A percentile compares a stretch with the other conserved stretches of the same genome.
These are phyloP conservation scores for Blera fallax DNA, from an alignment of 2,888 invertebrate species.

Conservation along the genomic window DNA sequence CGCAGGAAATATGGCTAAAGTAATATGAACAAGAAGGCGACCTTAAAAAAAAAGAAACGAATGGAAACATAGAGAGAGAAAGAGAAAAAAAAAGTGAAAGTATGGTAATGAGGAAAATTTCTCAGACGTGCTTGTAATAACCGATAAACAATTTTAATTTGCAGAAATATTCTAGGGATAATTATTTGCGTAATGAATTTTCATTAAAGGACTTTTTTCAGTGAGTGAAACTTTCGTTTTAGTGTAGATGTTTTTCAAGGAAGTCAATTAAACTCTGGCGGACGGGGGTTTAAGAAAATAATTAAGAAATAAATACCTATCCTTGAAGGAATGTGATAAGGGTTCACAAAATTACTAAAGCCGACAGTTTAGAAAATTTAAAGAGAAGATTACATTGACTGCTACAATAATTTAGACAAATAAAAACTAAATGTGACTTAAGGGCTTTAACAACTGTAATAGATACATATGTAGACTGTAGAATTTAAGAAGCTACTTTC, in stretches of 20 bases:
- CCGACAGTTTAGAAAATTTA: too few relatives aligned
- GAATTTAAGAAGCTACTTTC: too few relatives aligned
- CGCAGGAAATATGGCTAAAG: conserved; percentile 45
- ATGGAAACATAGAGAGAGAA: neutral
- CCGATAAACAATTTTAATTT: conserved; percentile 61
- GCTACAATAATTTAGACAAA: too few relatives aligned
- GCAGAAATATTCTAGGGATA: conserved; percentile 25
- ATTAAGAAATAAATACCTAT: neutral
- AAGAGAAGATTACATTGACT: too few relatives aligned
- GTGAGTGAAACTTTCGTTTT: neutral
- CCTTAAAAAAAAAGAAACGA: neutral
- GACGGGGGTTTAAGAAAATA: neutral
- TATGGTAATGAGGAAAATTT: conserved; percentile 29
- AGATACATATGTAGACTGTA: too few relatives aligned
- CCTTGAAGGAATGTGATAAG: neutral
- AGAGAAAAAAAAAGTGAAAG: neutral
- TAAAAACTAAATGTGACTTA: too few relatives aligned
- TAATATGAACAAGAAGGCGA: conserved; percentile 47
- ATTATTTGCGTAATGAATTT: conserved; percentile 45
- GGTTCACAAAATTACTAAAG: too few relatives aligned
- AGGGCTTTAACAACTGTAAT: too few relatives aligned
- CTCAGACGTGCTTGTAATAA: conserved; percentile 27
- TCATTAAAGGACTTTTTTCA: conserved; percentile 12
- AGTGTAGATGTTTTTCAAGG: neutral
- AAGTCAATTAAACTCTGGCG: conserved; percentile 1